Evolutionary conservation across 2,888 invertebrate genomes (phyloP), one percentile per base, ranked within the genome.

Genomic region (Plagiodera versicolora): DNA sequence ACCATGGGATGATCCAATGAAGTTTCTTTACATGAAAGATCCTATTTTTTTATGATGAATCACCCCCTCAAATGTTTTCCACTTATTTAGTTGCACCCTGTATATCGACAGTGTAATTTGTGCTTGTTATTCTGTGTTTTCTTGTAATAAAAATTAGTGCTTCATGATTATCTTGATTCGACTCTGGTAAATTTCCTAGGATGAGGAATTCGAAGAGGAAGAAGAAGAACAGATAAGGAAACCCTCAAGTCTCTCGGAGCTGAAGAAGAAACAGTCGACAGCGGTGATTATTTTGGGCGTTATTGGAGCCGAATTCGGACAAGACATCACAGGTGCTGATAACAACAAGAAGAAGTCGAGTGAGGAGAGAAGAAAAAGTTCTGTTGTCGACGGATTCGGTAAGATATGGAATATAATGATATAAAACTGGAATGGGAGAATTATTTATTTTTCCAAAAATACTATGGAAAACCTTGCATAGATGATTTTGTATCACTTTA

Each of bases 231-330:
- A 94, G 82, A 85, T 92, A 52, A 86, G 92, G 35, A 92, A 93
- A 78, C 92, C 93, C 5, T 93, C 94, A 1, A 93, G 92, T 65
- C 82, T 90, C 1, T 90, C 92, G 0, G 95, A 95, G 79, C 79
- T 95, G 55, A 94, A 94, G 70, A 86, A 97, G 5, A 96, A 97
- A 74, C 98, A 99, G 80, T 96, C 98, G 0, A 98, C 98, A 0
- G 95, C 99, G 0, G 96, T 99, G 0, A 95, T 99, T 3, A 81
- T 99, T 55, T 81, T 99, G 44, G 98, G 98, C 0, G 98, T 99
- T 0, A 95, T 99, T 56, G 99, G 99, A 0, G 95, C 98, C 0
- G 98, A 99, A 81, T 99, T 98, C 76, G 98, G 98, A 0, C 95
- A 96, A 77, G 98, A 98, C 76, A 92, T 98, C 53, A 87, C 90